Evolutionary conservation across 30 jellyfish, hydroid and myxozoan genomes (phyloP).

Genomic region (Nemopilema nomurai): DNA sequence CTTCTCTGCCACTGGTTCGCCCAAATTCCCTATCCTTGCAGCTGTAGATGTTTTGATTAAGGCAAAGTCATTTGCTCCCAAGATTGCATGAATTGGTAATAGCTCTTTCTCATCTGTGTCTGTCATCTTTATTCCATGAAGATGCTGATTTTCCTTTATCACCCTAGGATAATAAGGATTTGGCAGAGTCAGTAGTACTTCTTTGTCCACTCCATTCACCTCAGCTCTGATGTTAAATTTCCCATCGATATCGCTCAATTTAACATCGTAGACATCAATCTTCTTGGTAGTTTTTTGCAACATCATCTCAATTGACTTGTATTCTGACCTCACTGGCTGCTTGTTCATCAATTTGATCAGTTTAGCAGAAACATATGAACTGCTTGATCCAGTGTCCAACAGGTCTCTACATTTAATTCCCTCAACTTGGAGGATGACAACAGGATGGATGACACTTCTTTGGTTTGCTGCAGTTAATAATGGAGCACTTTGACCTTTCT

Average conservation of each 20-base stretch:
- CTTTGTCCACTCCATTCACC: conserved; percentile 37
- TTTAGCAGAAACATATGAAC: no score
- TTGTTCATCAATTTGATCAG: conserved; percentile 24
- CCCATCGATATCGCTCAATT: conserved; percentile 8
- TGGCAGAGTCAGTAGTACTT: conserved; percentile 48
- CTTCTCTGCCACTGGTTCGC: conserved; percentile 76
- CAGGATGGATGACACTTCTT: conserved; percentile 31
- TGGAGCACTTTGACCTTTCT: conserved; percentile 25
- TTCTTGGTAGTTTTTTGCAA: conserved; percentile 23
- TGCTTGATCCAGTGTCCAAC: no score
- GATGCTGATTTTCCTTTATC: conserved; percentile 65
- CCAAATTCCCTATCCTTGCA: conserved; percentile 61
- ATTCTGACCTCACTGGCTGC: conserved; percentile 63
- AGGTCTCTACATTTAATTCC: conserved; percentile 63
- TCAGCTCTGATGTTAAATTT: conserved; percentile 31
- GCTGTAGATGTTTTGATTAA: conserved; percentile 40
- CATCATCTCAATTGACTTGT: conserved; percentile 62
- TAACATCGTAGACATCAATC: conserved; percentile 47
- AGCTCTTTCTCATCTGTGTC: conserved; percentile 40
- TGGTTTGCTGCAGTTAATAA: conserved; percentile 29
- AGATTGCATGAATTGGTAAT: conserved; percentile 45
- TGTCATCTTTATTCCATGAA: conserved; percentile 54
- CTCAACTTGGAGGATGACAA: conserved; percentile 28
- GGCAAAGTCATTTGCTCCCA: conserved; percentile 62
- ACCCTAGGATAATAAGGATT: conserved; percentile 48